Conservation (phyloP, 2,888 invertebrate genomes). For the Calephelis perditalis region DNA sequence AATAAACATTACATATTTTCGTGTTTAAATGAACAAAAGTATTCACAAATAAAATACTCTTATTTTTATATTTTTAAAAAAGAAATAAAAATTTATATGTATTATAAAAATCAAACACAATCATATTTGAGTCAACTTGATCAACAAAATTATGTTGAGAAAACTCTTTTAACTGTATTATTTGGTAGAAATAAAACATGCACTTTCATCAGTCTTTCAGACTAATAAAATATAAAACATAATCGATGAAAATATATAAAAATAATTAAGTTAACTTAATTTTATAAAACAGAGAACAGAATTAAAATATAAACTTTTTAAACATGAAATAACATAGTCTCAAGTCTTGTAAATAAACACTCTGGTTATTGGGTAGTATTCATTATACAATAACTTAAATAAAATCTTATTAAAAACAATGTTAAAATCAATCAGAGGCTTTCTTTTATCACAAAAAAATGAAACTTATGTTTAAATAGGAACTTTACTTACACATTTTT, state of each 20-base stretch:
- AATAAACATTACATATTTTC: background rate
- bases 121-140: background rate
- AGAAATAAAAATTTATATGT: background rate
- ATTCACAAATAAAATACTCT: background rate
- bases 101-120: background rate
- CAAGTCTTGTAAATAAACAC: no score
- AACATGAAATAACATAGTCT: no score
- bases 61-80: background rate
- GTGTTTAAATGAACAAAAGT: no score
- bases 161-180: no score
- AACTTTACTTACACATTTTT: background rate
- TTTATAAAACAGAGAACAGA: no score
- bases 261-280: background rate
- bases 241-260: background rate
- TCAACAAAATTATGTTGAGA: background rate
- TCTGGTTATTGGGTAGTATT: background rate
- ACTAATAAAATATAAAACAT: background rate
- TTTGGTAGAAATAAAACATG: no score
- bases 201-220: no score
- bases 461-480: constrained; percentile 1
- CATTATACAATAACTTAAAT: background rate
- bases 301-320: no score
- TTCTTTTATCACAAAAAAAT: background rate
- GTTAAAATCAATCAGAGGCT: no score
- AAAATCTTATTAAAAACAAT: background rate